Conservation (phyloP, 2,888 invertebrate genomes). For the Agelastica alni region DNA sequence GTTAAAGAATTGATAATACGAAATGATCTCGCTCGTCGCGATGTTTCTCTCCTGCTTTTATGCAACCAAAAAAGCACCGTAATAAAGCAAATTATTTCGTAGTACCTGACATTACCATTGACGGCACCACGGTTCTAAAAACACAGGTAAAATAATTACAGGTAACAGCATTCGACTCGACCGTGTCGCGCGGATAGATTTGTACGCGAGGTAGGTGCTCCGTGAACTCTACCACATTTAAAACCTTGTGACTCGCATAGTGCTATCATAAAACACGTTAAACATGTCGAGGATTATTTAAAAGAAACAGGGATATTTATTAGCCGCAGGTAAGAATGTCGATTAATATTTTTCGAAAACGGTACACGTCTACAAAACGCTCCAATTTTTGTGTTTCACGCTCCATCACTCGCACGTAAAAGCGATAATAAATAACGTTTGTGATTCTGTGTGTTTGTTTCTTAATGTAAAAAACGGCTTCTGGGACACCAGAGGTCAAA, state of each 20-base stretch:
- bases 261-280: slow-evolving; percentile 3
- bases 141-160: slow-evolving; percentile 42
- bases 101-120: slow-evolving; percentile 35
- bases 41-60: slow-evolving; percentile 3
- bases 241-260: slow-evolving; percentile 11
- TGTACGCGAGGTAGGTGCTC: slow-evolving; percentile 6
- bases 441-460: no score
- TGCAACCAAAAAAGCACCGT: slow-evolving; percentile 19
- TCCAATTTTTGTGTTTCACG: slow-evolving; percentile 25
- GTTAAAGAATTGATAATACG: no score
- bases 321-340: slow-evolving; percentile 16
- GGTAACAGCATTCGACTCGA: slow-evolving; percentile 45
- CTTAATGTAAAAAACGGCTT: slow-evolving; percentile 2
- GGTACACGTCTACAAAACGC: slow-evolving; percentile 35
- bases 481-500: slow-evolving; percentile 23
- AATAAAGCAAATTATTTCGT: slow-evolving; percentile 5
- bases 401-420: slow-evolving; percentile 29
- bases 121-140: slow-evolving; percentile 35
- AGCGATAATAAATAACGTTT: no score
- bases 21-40: no score
- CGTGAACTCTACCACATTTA: slow-evolving; percentile 7
- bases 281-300: slow-evolving; percentile 29
- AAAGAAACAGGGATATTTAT: slow-evolving; percentile 3
- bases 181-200: slow-evolving; percentile 9
- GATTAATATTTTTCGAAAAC: slow-evolving; percentile 19